Evolutionary conservation across 2,797 vertebrate genomes (phyloP).

Genomic region (Falco columbarius): DNA sequence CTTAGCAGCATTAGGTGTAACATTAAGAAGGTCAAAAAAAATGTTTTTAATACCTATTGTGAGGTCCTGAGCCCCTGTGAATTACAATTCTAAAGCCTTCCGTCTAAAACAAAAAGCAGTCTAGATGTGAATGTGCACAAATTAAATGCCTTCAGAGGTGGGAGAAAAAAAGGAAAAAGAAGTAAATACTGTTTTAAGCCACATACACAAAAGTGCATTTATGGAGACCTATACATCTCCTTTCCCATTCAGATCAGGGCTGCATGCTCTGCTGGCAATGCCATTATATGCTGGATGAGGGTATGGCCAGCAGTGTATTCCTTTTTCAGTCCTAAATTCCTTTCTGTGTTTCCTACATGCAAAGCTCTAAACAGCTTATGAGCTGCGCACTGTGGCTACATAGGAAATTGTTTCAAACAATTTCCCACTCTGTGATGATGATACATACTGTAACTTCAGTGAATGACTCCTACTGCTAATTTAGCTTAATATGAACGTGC

Average conservation of each 20-base stretch:
- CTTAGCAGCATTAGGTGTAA: neutral
- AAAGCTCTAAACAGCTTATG: neutral
- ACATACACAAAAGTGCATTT: neutral
- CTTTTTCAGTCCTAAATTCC: neutral
- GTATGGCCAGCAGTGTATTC: neutral
- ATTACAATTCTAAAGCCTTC: neutral
- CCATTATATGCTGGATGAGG: neutral
- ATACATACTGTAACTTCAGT: neutral
- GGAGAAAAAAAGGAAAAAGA: neutral
- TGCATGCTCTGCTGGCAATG: neutral
- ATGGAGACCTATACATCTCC: neutral
- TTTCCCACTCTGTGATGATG: neutral
- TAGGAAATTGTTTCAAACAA: neutral
- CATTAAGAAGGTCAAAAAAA: constrained; percentile 8
- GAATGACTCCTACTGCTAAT: neutral
- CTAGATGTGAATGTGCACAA: neutral
- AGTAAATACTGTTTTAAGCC: neutral
- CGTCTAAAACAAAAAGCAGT: neutral
- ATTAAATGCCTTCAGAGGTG: neutral
- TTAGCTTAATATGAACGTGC: neutral
- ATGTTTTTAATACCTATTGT: neutral
- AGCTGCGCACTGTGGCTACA: neutral
- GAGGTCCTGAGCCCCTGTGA: neutral
- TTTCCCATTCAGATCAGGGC: neutral
- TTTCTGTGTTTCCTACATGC: neutral